Percentiles rank a stretch among this genome's conserved stretches.
Evolutionary conservation across 2,888 invertebrate species (phyloP).

Genomic region (Hybos culiciformis): DNA sequence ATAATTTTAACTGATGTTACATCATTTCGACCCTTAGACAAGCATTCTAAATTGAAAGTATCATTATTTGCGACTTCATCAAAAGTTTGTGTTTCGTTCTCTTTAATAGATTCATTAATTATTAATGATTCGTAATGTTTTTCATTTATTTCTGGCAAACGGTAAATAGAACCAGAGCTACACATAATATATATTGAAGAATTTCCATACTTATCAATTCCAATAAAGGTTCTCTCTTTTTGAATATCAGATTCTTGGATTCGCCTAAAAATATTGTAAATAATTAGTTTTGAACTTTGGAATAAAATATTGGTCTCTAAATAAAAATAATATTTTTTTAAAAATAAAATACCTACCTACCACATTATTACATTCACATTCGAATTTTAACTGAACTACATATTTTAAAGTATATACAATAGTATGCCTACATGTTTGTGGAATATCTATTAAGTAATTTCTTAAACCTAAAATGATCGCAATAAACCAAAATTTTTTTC

Average conservation of each 20-base stretch:
- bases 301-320: too few relatives aligned
- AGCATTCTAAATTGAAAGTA: slow-evolving; percentile 21
- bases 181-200: slow-evolving; percentile 25
- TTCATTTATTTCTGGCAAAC: slow-evolving; percentile 25
- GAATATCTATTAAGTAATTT: too few relatives aligned
- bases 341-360: too few relatives aligned
- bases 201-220: slow-evolving; percentile 22
- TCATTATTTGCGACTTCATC: slow-evolving; percentile 22
- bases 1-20: slow-evolving; percentile 17
- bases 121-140: slow-evolving; percentile 20
- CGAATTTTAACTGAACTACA: too few relatives aligned
- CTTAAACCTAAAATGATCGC: too few relatives aligned
- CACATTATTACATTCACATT: too few relatives aligned
- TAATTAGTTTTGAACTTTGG: too few relatives aligned
- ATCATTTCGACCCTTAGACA: slow-evolving; percentile 16
- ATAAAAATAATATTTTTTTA: too few relatives aligned
- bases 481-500: too few relatives aligned
- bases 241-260: slow-evolving; percentile 25
- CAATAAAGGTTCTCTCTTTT: slow-evolving; percentile 23
- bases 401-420: too few relatives aligned
- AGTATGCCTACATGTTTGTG: too few relatives aligned
- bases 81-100: slow-evolving; percentile 22
- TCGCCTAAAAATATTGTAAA: slow-evolving; percentile 6
- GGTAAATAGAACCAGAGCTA: slow-evolving; percentile 28
- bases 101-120: slow-evolving; percentile 22